Percentiles rank a stretch among this genome's conserved stretches.
These are phyloP conservation scores for Notarius quadriscutis DNA, from an alignment of 2,113 vertebrate genomes.

Conservation along the genomic window DNA sequence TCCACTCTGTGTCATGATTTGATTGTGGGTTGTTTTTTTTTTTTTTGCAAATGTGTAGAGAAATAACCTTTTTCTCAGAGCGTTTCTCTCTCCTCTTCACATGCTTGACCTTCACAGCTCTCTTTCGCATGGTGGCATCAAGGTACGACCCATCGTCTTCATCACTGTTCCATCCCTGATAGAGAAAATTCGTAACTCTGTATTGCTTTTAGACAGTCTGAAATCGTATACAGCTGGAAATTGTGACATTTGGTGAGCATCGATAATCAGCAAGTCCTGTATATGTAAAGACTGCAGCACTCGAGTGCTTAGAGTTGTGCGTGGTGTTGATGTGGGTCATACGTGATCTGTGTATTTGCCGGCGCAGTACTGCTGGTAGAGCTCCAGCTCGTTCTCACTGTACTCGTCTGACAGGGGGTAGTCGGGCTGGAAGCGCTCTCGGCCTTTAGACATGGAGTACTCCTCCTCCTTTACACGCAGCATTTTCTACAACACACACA, in stretches of 20 bases:
- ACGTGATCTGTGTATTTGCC: conserved; percentile 74
- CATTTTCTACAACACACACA: conserved; percentile 77
- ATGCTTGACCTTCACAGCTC: conserved; percentile 91
- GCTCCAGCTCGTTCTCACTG: conserved; percentile 81
- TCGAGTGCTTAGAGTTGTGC: neutral
- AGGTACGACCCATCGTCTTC: conserved; percentile 81
- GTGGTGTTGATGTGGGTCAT: neutral
- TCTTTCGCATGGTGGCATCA: conserved; percentile 82
- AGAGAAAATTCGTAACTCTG: neutral
- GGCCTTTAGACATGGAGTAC: conserved; percentile 73
- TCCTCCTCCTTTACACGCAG: conserved; percentile 86
- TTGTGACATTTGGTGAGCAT: too few species aligned
- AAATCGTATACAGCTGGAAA: neutral
- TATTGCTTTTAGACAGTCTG: neutral
- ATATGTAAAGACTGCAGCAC: neutral
- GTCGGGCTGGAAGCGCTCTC: conserved; percentile 73
- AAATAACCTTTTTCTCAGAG: conserved; percentile 84
- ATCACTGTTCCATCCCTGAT: conserved; percentile 84
- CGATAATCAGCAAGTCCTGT: neutral
- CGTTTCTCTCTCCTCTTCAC: conserved; percentile 94
- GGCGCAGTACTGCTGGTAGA: conserved; percentile 84
- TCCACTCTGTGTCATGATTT: too few species aligned
- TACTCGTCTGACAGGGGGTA: conserved; percentile 85
- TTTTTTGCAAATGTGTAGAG: neutral
- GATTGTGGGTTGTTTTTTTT: too few species aligned